phyloP scores from a whole-genome alignment of 2,888 invertebrate genomes.

The Lysandra coridon region DNA sequence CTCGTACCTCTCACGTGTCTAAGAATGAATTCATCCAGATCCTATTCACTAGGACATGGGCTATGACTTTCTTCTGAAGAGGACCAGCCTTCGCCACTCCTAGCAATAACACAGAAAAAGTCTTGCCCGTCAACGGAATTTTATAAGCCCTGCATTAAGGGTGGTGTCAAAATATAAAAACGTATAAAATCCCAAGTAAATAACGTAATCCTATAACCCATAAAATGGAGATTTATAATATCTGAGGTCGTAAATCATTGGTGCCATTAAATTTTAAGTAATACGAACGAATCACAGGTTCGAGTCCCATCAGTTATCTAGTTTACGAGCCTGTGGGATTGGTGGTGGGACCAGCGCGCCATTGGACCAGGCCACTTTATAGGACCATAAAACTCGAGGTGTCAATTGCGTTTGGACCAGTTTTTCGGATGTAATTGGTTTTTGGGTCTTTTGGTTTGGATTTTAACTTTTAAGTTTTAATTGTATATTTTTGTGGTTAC shows the following conservation, averaged over 20 bases:
- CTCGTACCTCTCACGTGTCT: no score
- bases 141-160: background rate
- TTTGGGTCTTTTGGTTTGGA: constrained; percentile 7
- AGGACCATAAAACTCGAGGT: constrained; percentile 66
- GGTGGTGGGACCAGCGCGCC: constrained; percentile 61
- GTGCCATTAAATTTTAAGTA: constrained; percentile 29
- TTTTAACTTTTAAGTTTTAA: background rate
- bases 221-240: constrained; percentile 22
- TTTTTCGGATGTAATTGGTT: constrained; percentile 4
- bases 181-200: constrained; percentile 6
- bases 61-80: background rate
- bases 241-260: constrained; percentile 14
- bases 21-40: no score
- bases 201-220: constrained; percentile 24
- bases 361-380: constrained; percentile 56
- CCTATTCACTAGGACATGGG: no score
- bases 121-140: background rate
- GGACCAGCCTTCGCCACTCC: background rate
- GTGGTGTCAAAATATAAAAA: constrained; percentile 9
- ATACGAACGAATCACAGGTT: constrained; percentile 24
- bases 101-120: background rate
- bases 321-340: constrained; percentile 67
- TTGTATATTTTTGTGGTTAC: background rate
- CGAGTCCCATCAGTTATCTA: constrained; percentile 49
- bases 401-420: constrained; percentile 61